Evolutionary conservation across 2,888 invertebrate genomes (phyloP), one percentile per base, ranked within the genome.

Genomic region (Sinhomidia bicolor): DNA sequence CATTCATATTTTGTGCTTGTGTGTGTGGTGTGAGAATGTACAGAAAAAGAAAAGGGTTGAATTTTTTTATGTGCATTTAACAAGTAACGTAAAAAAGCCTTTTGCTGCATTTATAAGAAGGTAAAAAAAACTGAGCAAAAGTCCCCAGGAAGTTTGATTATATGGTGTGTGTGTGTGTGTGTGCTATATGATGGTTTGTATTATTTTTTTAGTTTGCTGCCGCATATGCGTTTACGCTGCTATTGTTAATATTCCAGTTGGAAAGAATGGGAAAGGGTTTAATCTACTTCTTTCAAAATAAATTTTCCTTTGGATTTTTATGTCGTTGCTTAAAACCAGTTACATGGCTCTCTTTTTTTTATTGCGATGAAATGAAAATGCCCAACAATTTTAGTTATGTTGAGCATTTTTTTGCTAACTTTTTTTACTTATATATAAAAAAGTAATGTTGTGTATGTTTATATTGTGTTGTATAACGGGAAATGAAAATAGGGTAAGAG

Each of bases 121-220:
- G 51, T 54, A 80, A 41, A 89, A 88, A 88, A 89, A 89, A 85
- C 60, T 85, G 85, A 89, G 89, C 84, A 89, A 88, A 88, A 89
- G 80, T 89, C 74, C 80, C 80, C 71, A 89, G 74, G 79, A 83
- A 88, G 83, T 62, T 88, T 88, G 88, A 88, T 88, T 88, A 79
- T 84, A 88, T 71, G 79, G 62, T 86, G 76, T 71, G 36, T n/a
- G 17, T 17, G 6, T 54, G n/a, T n/a, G 1, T 17, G 36, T 62
- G 62, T 29, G 51, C 76, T 29, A n/a, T 65, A 65, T 79, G 74
- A 47, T 85, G 79, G 41, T 51, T n/a, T 65, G 71, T 23, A 62
- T 80, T 20, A n/a, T n/a, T n/a, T n/a, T 54, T 83, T 57, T 36
- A 20, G 47, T 74, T 44, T 74, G 74, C 74, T 44, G 6, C 68